Percentiles rank a stretch among this genome's conserved stretches.
Evolutionary conservation across 2,113 vertebrate genomes (phyloP).

Genomic region (Upupa epops): DNA sequence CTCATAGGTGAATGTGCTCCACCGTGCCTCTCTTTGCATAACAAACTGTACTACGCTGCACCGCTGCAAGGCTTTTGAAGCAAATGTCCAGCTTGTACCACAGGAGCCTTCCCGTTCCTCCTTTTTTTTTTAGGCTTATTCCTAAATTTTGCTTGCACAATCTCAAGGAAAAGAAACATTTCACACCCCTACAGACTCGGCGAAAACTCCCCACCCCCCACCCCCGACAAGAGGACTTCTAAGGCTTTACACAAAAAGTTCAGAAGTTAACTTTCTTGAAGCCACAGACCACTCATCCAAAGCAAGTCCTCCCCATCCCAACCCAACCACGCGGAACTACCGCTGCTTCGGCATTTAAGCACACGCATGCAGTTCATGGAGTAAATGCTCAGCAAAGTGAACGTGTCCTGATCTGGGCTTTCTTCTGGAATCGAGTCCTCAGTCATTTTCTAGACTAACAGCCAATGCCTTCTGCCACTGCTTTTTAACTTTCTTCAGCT

Average conservation of each 20-base stretch:
- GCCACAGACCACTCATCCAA: slow-evolving; percentile 57
- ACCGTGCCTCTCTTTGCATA: not conserved
- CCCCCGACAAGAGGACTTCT: slow-evolving; percentile 55
- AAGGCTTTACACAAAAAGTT: slow-evolving; percentile 68
- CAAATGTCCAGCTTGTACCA: slow-evolving; percentile 12
- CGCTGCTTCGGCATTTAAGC: slow-evolving; percentile 21
- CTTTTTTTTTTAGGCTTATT: not conserved
- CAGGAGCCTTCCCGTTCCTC: slow-evolving; percentile 18
- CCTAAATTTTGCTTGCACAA: slow-evolving; percentile 37
- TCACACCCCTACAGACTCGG: slow-evolving; percentile 49
- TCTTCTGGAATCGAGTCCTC: slow-evolving; percentile 1
- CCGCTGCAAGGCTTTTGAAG: slow-evolving; percentile 28
- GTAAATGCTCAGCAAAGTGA: slow-evolving; percentile 45
- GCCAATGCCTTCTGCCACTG: not conserved
- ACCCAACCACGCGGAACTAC: slow-evolving; percentile 4
- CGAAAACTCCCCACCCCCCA: slow-evolving; percentile 39
- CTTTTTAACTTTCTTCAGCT: slow-evolving; percentile 74
- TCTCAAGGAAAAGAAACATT: slow-evolving; percentile 35
- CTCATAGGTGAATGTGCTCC: not conserved
- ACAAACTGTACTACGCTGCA: not conserved
- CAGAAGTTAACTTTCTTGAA: slow-evolving; percentile 60
- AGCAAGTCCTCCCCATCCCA: slow-evolving; percentile 29
- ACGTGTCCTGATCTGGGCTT: slow-evolving; percentile 50
- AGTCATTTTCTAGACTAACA: not conserved
- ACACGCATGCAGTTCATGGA: slow-evolving; percentile 27